Conservation (phyloP, 2,797 vertebrate genomes). For the Acanthopagrus latus region DNA sequence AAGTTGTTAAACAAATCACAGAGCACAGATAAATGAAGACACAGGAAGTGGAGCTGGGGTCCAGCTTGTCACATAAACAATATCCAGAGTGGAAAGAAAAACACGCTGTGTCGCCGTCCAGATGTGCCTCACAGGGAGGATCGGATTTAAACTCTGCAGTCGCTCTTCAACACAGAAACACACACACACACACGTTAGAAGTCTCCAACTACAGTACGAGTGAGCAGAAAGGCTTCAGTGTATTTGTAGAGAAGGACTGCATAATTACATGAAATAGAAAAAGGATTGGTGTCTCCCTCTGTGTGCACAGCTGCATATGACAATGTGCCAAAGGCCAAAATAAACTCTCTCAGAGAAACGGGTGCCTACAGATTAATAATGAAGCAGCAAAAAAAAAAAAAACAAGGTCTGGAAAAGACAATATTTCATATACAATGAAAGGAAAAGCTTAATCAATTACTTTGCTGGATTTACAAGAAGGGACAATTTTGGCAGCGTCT, state of each 20-base stretch:
- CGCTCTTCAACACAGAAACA: slow-evolving; percentile 15
- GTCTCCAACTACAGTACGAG: not conserved
- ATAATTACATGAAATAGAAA: slow-evolving; percentile 30
- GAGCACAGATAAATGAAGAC: slow-evolving; percentile 40
- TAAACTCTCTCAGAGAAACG: slow-evolving; percentile 30
- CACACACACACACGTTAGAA: slow-evolving; percentile 5
- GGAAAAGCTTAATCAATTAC: no score
- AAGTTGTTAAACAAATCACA: slow-evolving; percentile 58
- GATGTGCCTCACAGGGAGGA: slow-evolving; percentile 26
- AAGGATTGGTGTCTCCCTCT: not conserved
- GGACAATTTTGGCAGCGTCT: no score
- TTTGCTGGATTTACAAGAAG: no score
- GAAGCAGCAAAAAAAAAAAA: not conserved
- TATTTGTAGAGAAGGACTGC: slow-evolving; percentile 10
- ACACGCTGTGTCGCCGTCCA: slow-evolving; percentile 32
- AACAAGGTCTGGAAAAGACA: not conserved
- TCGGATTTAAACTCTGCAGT: not conserved
- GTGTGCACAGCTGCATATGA: slow-evolving; percentile 46
- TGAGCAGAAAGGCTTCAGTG: slow-evolving; percentile 8
- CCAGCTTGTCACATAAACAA: slow-evolving; percentile 47
- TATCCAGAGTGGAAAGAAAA: slow-evolving; percentile 45
- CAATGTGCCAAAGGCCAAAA: slow-evolving; percentile 27
- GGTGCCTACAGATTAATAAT: slow-evolving; percentile 1
- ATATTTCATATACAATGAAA: no score
- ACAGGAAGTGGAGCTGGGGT: slow-evolving; percentile 56